Evolutionary conservation across 2,797 vertebrate genomes (phyloP).

Genomic region (Bovichtus diacanthus): DNA sequence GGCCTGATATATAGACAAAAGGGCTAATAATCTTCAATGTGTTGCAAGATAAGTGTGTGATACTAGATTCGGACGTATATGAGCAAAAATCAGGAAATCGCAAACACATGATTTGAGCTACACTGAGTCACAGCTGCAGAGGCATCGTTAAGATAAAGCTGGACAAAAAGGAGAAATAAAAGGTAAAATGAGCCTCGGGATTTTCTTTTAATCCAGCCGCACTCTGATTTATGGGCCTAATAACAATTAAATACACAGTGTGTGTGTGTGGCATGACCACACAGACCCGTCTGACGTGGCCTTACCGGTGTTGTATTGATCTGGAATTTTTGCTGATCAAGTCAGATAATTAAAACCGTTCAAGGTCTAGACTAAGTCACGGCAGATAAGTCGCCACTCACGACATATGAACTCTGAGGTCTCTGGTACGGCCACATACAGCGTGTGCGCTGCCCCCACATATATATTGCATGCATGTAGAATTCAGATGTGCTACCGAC

Average conservation of each 20-base stretch:
- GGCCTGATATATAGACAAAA: background rate
- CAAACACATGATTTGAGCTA: slow-evolving; percentile 21
- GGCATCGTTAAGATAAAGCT: slow-evolving; percentile 1
- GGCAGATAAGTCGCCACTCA: background rate
- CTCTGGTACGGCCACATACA: slow-evolving; percentile 7
- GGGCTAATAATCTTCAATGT: background rate
- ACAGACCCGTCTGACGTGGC: slow-evolving; percentile 4
- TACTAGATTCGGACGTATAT: background rate
- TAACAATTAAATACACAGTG: slow-evolving; percentile 39
- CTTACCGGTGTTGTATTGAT: slow-evolving; percentile 55
- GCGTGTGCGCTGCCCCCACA: slow-evolving; percentile 27
- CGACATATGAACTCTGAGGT: slow-evolving; percentile 4
- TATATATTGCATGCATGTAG: slow-evolving; percentile 51
- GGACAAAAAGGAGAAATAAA: slow-evolving; percentile 26
- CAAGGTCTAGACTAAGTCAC: slow-evolving; percentile 18
- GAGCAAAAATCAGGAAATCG: slow-evolving; percentile 5
- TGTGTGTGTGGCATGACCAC: slow-evolving; percentile 26
- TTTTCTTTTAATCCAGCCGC: slow-evolving; percentile 34
- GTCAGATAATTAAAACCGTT: slow-evolving; percentile 46
- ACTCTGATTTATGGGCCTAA: slow-evolving; percentile 30
- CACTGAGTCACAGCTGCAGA: slow-evolving; percentile 26
- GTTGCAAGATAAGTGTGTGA: background rate
- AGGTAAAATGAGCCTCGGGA: slow-evolving; percentile 32
- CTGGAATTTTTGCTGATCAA: slow-evolving; percentile 29
- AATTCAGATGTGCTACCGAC: slow-evolving; percentile 54